Evolutionary conservation across 2,888 invertebrate species (phyloP), one percentile per base, ranked within the genome.

Genomic region (Spisula solida): DNA sequence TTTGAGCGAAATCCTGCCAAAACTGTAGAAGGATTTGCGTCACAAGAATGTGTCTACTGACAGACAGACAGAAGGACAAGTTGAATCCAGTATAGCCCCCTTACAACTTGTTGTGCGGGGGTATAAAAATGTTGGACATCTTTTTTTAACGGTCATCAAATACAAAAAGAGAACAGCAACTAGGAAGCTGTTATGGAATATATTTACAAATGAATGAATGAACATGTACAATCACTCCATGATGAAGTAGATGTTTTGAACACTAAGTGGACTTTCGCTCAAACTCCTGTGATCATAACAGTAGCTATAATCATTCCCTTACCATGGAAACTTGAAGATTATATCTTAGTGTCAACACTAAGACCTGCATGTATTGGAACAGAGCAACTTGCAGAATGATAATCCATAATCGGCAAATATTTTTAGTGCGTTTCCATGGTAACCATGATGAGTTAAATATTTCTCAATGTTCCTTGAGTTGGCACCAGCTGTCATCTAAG

Each of bases 401-500:
- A 5, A 66, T 66, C 25, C 4, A 25, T 66, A 66, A n/a, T 66
- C 25, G n/a, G 60, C 25, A 25, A 12, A 66, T 25, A 66, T 0
- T 0, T 66, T n/a, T 66, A n/a, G 60, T 25, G 25, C 25, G 60
- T 66, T 66, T n/a, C 60, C 60, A 66, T 66, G 60, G 25, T n/a
- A 66, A 66, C 60, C 1, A 25, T n/a, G 6, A 66, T 5, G 25
- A 66, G 10, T 16, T 25, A 66, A 25, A n/a, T 25, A 66, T 66
- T 66, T 66, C 60, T 10, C n/a, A 75, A 75, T 31, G 75, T 75
- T 75, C 10, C 5, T 31, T 2, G 41, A 41, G 41, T 5, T 0
- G 31, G 31, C 75, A 31, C 0, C 75, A 34, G 75, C 31, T 25
- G 51, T 86, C 86, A 86, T n/a, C n/a, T n/a, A n/a, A n/a, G n/a